Conservation (phyloP, 2,888 invertebrate genomes). For the Caenorhabditis wallacei region DNA sequence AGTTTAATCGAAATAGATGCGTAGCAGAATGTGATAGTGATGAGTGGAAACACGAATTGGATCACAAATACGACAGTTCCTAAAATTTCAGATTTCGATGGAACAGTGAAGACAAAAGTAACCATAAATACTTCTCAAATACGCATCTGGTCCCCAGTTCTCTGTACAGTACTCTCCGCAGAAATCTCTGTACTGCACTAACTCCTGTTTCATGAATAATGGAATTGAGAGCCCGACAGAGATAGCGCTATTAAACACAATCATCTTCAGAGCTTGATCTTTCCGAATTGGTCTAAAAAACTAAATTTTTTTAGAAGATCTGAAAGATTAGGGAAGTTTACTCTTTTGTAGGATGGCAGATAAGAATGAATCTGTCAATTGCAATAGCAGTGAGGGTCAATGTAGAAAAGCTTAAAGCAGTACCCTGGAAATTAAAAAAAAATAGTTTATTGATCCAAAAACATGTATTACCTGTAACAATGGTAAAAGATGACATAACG, state of each 20-base stretch:
- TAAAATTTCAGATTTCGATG: too few relatives aligned
- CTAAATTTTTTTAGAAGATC: neutral
- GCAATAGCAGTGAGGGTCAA: constrained; percentile 97
- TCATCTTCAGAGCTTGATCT: constrained; percentile 77
- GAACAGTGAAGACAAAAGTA: too few relatives aligned
- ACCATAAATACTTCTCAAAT: constrained; percentile 74
- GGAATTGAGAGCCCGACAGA: constrained; percentile 78
- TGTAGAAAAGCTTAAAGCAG: constrained; percentile 97
- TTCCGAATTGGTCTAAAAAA: constrained; percentile 78
- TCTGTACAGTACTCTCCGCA: constrained; percentile 80
- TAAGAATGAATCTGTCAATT: constrained; percentile 89
- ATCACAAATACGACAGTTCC: constrained; percentile 80
- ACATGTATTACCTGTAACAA: constrained; percentile 88
- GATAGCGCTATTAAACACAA: constrained; percentile 75
- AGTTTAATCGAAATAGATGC: constrained; percentile 79
- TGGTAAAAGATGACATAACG: constrained; percentile 93
- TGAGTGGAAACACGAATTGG: constrained; percentile 81
- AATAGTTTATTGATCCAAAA: neutral
- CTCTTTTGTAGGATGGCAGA: constrained; percentile 80
- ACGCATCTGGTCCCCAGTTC: constrained; percentile 76
- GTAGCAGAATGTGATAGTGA: constrained; percentile 81
- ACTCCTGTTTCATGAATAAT: constrained; percentile 77
- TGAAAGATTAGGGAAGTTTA: constrained; percentile 30
- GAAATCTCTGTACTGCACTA: constrained; percentile 63
- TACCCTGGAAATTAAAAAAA: constrained; percentile 85